A percentile compares a stretch with the other conserved stretches of the same genome.
Conservation (phyloP, 2,888 invertebrate genomes). For the Meandrusa payeni region DNA sequence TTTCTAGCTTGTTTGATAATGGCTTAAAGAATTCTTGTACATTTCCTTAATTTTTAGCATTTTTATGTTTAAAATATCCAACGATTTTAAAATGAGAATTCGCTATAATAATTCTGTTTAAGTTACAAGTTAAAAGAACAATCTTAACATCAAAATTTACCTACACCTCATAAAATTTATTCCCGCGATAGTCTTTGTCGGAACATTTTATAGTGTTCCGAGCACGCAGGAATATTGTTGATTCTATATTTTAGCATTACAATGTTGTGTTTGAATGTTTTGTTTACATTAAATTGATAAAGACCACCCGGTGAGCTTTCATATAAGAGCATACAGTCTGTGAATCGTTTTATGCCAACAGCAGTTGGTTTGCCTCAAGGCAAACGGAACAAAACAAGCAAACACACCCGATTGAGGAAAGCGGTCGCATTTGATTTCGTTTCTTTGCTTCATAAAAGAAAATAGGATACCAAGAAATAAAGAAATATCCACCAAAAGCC, state of each 20-base stretch:
- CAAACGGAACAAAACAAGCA: conserved; percentile 69
- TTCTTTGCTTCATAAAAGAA: conserved; percentile 32
- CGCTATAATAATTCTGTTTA: too few relatives aligned
- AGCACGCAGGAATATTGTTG: conserved; percentile 44
- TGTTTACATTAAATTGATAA: conserved; percentile 77
- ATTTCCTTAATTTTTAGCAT: too few relatives aligned
- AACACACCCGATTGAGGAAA: conserved; percentile 57
- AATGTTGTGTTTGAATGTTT: conserved; percentile 58
- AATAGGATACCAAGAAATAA: conserved; percentile 24
- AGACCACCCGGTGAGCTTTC: conserved; percentile 70
- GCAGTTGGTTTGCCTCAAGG: conserved; percentile 71
- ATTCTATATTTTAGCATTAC: conserved; percentile 63
- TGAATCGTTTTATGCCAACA: conserved; percentile 55
- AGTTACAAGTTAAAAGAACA: conserved; percentile 1
- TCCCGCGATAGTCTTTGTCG: not conserved
- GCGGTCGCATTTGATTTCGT: conserved; percentile 54
- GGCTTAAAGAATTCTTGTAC: too few relatives aligned
- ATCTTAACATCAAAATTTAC: conserved; percentile 5
- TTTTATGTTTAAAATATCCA: too few relatives aligned
- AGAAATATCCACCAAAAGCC: not conserved
- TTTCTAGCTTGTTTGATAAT: too few relatives aligned
- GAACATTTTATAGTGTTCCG: conserved; percentile 26
- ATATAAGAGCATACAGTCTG: conserved; percentile 49
- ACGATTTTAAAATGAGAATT: too few relatives aligned
- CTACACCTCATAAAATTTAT: conserved; percentile 21